These are phyloP conservation scores for Bryconaethiops microstoma DNA, from an alignment of 2,797 vertebrate genomes.

Conservation along the genomic window DNA sequence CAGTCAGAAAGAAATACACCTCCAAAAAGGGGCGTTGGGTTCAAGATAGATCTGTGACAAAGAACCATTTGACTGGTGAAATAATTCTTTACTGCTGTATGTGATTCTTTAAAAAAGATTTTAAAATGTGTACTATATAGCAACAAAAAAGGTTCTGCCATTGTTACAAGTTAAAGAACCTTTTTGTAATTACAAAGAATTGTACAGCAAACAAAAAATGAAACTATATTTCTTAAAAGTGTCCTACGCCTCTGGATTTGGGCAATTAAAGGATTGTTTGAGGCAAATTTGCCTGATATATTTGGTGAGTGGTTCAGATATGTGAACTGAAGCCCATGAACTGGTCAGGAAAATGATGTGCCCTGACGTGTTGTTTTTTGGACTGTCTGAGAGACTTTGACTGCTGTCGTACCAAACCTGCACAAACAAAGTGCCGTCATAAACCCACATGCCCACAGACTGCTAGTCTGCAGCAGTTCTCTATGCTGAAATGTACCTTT, in stretches of 20 bases:
- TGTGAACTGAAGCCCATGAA: not conserved
- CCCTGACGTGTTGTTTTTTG: constrained; percentile 7
- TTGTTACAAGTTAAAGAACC: no score
- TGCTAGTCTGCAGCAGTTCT: constrained; percentile 15
- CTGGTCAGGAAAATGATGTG: not conserved
- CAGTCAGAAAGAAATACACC: not conserved
- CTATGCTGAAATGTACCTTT: constrained; percentile 27
- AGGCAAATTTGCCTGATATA: not conserved
- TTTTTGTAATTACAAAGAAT: no score
- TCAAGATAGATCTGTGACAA: no score
- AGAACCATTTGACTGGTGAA: no score
- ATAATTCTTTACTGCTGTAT: no score
- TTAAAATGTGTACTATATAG: no score
- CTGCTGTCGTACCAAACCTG: constrained; percentile 20
- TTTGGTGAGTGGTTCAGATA: not conserved
- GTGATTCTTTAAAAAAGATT: no score
- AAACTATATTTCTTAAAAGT: not conserved
- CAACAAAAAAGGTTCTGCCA: no score
- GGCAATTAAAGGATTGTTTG: not conserved
- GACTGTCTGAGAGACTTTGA: constrained; percentile 14
- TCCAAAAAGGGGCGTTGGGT: not conserved
- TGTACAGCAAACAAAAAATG: no score
- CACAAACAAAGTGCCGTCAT: constrained; percentile 14
- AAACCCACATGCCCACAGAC: not conserved
- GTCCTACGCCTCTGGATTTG: not conserved